A percentile compares a stretch with the other conserved stretches of the same genome.
These are phyloP conservation scores for Peromyscus nudipes DNA, from an alignment of 2,797 vertebrate species.

Conservation along the genomic window DNA sequence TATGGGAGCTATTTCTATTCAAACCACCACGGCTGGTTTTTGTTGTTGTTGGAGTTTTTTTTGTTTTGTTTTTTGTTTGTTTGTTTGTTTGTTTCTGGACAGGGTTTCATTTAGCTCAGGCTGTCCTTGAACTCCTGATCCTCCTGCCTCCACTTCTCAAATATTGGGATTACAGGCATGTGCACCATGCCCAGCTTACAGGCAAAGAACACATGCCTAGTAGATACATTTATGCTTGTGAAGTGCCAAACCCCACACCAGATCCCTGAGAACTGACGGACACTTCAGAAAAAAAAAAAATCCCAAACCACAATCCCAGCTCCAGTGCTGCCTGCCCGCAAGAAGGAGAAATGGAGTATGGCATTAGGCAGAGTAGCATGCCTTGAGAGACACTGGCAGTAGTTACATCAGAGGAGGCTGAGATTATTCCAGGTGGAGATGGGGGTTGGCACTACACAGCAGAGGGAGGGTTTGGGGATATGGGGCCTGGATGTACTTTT, in stretches of 20 bases:
- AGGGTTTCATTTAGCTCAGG: background rate
- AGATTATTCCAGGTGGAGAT: background rate
- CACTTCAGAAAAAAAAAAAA: background rate
- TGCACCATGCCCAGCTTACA: background rate
- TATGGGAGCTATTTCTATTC: background rate
- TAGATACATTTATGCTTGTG: background rate
- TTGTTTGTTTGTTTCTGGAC: background rate
- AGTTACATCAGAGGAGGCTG: background rate
- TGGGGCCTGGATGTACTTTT: background rate
- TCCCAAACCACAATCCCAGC: background rate
- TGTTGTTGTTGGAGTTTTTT: no score
- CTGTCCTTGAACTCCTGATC: background rate
- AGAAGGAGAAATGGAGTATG: background rate
- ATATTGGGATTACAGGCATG: background rate
- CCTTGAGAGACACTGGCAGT: background rate
- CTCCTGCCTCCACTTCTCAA: background rate
- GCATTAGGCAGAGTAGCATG: rapidly evolving
- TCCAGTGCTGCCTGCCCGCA: background rate
- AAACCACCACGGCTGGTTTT: background rate
- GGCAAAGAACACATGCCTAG: background rate
- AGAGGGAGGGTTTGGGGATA: no score
- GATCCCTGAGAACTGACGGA: background rate
- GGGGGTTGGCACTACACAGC: background rate
- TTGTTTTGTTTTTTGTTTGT: background rate
- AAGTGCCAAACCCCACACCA: background rate